Evolutionary conservation across 2,797 vertebrate genomes (phyloP).

Genomic region (Notamacropus eugenii): DNA sequence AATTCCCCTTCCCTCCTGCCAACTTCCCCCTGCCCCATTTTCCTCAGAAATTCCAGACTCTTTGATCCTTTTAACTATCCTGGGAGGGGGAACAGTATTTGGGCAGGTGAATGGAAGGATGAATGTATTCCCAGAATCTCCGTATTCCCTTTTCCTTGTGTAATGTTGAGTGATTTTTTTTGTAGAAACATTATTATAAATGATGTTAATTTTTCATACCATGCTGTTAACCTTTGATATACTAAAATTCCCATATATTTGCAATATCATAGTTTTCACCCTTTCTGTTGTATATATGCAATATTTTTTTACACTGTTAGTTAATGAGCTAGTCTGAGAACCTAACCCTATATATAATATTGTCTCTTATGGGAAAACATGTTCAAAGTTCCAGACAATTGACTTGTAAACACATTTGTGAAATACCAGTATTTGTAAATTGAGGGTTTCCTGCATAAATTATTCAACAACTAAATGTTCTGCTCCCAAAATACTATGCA

Average conservation of each 20-base stretch:
- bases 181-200: slow-evolving; percentile 40
- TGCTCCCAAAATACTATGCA: slow-evolving; percentile 36
- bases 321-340: slow-evolving; percentile 46
- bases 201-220: slow-evolving; percentile 18
- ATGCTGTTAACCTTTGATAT: neutral
- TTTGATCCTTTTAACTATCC: neutral
- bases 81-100: slow-evolving; percentile 5
- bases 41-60: neutral
- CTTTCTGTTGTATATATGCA: slow-evolving; percentile 29
- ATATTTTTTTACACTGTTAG: slow-evolving; percentile 30
- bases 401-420: slow-evolving; percentile 43
- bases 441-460: slow-evolving; percentile 2
- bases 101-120: neutral
- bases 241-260: slow-evolving; percentile 20
- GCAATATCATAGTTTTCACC: slow-evolving; percentile 31
- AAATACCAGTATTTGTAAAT: slow-evolving; percentile 3
- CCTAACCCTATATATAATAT: slow-evolving; percentile 1
- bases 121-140: neutral
- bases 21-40: neutral
- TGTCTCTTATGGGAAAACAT: slow-evolving; percentile 27
- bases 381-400: slow-evolving; percentile 20
- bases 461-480: slow-evolving; percentile 18
- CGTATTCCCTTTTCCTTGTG: slow-evolving; percentile 1
- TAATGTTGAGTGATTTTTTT: neutral
- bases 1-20: neutral